Percentiles rank a stretch among this genome's conserved stretches.
Conservation (phyloP, 53 echinoderm and acorn worm species). For the Echinometra lucunter region DNA sequence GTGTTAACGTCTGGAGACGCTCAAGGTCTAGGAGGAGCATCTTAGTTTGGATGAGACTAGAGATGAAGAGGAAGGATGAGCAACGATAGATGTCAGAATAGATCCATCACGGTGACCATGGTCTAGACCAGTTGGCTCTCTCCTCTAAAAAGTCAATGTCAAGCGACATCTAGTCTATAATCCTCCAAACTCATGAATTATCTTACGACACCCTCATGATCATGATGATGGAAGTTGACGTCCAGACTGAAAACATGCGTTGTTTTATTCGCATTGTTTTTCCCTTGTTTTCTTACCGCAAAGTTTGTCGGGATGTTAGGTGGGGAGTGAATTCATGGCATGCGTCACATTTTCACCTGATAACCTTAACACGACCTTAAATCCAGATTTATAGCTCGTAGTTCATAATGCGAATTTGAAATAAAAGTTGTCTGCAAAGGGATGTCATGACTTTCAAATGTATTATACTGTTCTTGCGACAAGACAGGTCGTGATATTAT, state of each 20-base stretch:
- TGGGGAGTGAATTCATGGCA: not conserved
- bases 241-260: not conserved
- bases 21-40: slow-evolving; percentile 40
- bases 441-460: not conserved
- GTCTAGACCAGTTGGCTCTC: slow-evolving; percentile 65
- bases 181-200: not conserved
- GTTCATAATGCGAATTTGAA: not conserved
- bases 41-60: slow-evolving; percentile 9
- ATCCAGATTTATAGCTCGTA: not conserved
- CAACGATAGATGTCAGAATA: slow-evolving; percentile 65
- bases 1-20: slow-evolving; percentile 47
- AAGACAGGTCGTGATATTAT: not conserved
- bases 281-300: not conserved
- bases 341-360: not conserved
- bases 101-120: slow-evolving; percentile 57
- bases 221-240: not conserved
- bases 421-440: not conserved
- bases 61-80: slow-evolving; percentile 54
- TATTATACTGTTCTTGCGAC: not conserved
- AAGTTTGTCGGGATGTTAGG: not conserved
- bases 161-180: not conserved
- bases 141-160: slow-evolving; percentile 36
- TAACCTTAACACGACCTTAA: not conserved
- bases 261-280: not conserved
- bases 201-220: not conserved